phyloP scores from a whole-genome alignment of 2,888 invertebrate species.

The Andrena minutula region DNA sequence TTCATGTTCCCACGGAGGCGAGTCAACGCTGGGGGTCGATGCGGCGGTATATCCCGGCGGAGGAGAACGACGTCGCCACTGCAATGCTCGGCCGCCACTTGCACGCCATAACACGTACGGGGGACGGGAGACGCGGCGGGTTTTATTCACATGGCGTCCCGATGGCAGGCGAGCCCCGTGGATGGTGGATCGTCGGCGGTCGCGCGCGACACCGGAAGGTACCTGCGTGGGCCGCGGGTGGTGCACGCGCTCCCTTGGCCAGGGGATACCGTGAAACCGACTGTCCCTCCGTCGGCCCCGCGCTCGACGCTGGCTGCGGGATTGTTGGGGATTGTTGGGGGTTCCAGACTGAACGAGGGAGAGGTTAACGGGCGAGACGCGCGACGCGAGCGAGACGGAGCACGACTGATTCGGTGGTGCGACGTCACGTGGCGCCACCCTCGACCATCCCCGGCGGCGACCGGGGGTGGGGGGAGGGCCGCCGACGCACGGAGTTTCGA shows the following conservation, averaged over 20 bases:
- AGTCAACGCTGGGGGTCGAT: conserved; percentile 46
- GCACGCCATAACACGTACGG: conserved; percentile 64
- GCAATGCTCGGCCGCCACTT: conserved; percentile 57
- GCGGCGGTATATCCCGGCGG: conserved; percentile 52
- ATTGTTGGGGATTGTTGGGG: conserved; percentile 56
- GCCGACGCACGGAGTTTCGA: no score
- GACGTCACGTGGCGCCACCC: conserved; percentile 41
- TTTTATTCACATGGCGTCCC: conserved; percentile 51
- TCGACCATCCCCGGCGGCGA: conserved; percentile 17
- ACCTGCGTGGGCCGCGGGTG: conserved; percentile 17
- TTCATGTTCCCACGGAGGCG: conserved; percentile 72
- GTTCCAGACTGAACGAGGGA: conserved; percentile 35
- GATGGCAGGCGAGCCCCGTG: conserved; percentile 13
- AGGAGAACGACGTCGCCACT: conserved; percentile 44
- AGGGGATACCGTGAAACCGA: conserved; percentile 71
- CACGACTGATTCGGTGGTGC: conserved; percentile 29
- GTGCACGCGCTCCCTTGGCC: conserved; percentile 62
- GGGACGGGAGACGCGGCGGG: conserved; percentile 24
- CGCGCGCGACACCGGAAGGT: conserved; percentile 23
- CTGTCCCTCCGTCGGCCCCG: conserved; percentile 67
- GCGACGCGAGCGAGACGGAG: conserved; percentile 24
- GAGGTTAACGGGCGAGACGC: conserved; percentile 48
- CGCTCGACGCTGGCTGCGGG: conserved; percentile 69
- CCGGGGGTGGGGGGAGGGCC: background rate
- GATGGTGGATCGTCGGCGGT: background rate